Conservation (phyloP, 2,888 invertebrate genomes). For the Biston stratarius region DNA sequence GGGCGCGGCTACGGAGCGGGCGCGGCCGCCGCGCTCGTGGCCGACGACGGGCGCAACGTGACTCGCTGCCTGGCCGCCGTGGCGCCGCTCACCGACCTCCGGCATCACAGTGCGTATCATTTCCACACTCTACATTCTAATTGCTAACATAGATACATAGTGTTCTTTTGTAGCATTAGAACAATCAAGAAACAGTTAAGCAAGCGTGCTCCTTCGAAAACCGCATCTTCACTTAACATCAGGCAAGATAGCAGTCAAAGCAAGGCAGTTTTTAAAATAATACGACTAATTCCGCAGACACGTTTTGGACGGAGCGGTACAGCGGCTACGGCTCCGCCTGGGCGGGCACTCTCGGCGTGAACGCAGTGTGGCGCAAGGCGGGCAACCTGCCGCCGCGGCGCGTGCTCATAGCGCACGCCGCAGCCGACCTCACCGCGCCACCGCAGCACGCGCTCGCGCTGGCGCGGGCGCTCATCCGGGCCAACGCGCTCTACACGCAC, state of each 20-base stretch:
- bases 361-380: constrained; percentile 92
- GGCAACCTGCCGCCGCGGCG: constrained; percentile 89
- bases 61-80: constrained; percentile 95
- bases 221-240: no score
- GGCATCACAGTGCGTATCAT: constrained; percentile 89
- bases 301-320: constrained; percentile 96
- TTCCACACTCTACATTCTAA: no score
- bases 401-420: constrained; percentile 91
- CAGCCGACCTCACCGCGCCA: constrained; percentile 94
- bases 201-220: no score
- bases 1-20: constrained; percentile 96
- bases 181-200: no score
- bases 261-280: no score
- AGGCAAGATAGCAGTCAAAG: no score
- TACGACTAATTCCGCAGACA: constrained; percentile 63
- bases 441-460: constrained; percentile 95
- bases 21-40: constrained; percentile 92
- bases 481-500: constrained; percentile 93
- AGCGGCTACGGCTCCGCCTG: constrained; percentile 92
- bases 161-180: no score
- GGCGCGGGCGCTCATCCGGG: constrained; percentile 92
- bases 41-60: constrained; percentile 90
- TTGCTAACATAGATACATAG: no score
- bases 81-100: constrained; percentile 95
- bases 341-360: constrained; percentile 90